Conservation (phyloP, 2,888 invertebrate species). For the Papilio elwesi region DNA sequence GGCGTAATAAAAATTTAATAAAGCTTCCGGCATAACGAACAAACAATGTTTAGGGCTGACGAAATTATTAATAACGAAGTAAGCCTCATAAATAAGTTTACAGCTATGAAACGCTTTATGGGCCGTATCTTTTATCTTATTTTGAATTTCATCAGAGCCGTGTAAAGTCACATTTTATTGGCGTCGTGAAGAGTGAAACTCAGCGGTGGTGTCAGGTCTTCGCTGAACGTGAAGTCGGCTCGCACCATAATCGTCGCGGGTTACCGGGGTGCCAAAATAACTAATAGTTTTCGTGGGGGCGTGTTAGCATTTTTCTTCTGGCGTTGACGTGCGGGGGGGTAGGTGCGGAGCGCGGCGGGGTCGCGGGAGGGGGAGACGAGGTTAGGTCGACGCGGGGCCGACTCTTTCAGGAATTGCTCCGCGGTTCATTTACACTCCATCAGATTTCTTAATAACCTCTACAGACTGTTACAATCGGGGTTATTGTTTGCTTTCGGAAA, state of each 20-base stretch:
- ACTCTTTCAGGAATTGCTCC: conserved; percentile 75
- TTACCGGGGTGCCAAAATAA: conserved; percentile 82
- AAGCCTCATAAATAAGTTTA: conserved; percentile 80
- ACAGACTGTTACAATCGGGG: conserved; percentile 42
- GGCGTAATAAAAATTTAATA: conserved; percentile 18
- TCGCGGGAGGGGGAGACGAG: conserved; percentile 47
- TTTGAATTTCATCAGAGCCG: conserved; percentile 79
- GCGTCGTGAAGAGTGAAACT: conserved; percentile 17
- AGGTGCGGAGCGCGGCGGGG: conserved; percentile 46
- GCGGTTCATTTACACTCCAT: conserved; percentile 83
- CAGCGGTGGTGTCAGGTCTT: conserved; percentile 36
- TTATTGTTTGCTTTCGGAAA: conserved; percentile 40
- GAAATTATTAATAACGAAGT: conserved; percentile 74
- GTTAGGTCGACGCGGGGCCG: conserved; percentile 47
- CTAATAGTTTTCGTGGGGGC: conserved; percentile 84
- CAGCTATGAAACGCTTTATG: conserved; percentile 79
- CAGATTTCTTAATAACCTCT: conserved; percentile 73
- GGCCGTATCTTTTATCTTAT: conserved; percentile 79
- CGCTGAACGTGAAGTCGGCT: conserved; percentile 47
- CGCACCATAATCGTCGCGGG: conserved; percentile 74
- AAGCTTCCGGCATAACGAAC: conserved; percentile 9
- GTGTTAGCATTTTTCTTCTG: conserved; percentile 85
- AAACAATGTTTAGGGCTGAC: conserved; percentile 51
- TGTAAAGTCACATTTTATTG: conserved; percentile 68
- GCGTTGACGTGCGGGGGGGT: conserved; percentile 73